A percentile compares a stretch with the other conserved stretches of the same genome.
These are phyloP conservation scores for Clunio marinus DNA, from an alignment of 2,888 invertebrate genomes.

Conservation along the genomic window DNA sequence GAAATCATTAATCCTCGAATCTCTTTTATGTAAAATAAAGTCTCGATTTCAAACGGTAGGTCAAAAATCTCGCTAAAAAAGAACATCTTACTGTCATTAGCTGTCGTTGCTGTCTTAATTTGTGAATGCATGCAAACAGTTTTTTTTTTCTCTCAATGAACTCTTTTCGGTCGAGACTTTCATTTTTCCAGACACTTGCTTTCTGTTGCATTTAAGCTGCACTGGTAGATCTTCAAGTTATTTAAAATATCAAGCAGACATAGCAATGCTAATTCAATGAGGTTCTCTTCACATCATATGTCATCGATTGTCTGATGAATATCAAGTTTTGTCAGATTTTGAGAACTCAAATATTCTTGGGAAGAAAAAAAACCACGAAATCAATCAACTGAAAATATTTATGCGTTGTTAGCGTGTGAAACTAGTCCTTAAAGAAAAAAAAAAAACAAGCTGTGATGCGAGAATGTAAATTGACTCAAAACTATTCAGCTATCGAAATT, in stretches of 20 bases:
- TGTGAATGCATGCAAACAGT: too few species aligned
- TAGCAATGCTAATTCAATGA: background rate
- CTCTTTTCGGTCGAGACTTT: background rate
- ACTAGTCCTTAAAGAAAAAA: too few species aligned
- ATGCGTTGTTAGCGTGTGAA: background rate
- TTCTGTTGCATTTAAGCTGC: background rate
- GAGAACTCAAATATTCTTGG: background rate
- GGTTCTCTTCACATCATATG: too few species aligned
- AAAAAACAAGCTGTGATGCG: background rate
- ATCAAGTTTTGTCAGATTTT: background rate
- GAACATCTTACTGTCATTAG: constrained; percentile 14
- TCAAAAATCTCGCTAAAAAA: background rate
- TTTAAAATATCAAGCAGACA: background rate
- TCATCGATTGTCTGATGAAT: too few species aligned
- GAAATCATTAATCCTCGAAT: background rate
- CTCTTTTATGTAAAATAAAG: background rate
- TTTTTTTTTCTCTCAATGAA: too few species aligned
- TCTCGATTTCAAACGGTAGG: background rate
- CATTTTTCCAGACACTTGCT: background rate
- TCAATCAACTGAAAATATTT: background rate
- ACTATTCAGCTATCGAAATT: background rate
- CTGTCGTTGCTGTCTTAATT: constrained; percentile 6
- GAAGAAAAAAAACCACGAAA: background rate
- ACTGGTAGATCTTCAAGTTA: background rate
- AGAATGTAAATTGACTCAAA: too few species aligned